Base-by-base conservation (phyloP, 2,797 vertebrate genomes). In the Karalla daura region DNA sequence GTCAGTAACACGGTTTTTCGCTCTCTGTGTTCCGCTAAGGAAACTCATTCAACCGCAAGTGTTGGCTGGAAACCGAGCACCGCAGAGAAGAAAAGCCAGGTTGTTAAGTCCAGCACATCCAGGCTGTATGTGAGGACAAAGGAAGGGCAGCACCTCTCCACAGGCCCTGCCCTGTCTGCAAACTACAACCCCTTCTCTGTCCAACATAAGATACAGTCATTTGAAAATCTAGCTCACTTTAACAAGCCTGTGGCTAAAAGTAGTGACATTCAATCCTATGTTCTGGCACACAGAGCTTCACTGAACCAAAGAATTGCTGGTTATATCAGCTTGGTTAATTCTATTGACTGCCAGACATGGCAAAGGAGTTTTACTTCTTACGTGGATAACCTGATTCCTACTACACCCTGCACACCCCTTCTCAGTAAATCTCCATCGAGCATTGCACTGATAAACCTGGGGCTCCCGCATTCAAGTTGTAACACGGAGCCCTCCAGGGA, bases 181-280 rank as follows among this genome's bases (percentile, higher is more conserved):
- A 94, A 95, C 70, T 86, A 91, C 46, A 92, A 93, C 82, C 95
- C 95, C 20, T 96, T 98, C 84, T 98, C 97, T 24, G 96, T 99
- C 39, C 95, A 94, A 70, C 96, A 98, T 73, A 95, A 96, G 78
- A 99, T 99, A 69, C 98, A 98, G 81, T 99, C 96, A 11, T 99
- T 98, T 30, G 97, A 98, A 91, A 99, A 96, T 69, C 80, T 99
- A 76, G 96, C 96, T 36, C 93, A 94, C 84, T 94, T 96, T 23
- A 96, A 98, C 77, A 91, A 93, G 73, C 92, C 93, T 0, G 23
- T 90, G 0, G 77, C 95, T 60, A 96, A 91, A 86, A 85, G 91
- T 13, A 93, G 93, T 1, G 92, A 95, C 9, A 82, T 93, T 30
- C 93, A 94, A 2, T 94, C 95, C 0, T 76, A 94, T 2, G 67